phyloP scores from a whole-genome alignment of 2,113 vertebrate genomes.

The Sprattus sprattus region DNA sequence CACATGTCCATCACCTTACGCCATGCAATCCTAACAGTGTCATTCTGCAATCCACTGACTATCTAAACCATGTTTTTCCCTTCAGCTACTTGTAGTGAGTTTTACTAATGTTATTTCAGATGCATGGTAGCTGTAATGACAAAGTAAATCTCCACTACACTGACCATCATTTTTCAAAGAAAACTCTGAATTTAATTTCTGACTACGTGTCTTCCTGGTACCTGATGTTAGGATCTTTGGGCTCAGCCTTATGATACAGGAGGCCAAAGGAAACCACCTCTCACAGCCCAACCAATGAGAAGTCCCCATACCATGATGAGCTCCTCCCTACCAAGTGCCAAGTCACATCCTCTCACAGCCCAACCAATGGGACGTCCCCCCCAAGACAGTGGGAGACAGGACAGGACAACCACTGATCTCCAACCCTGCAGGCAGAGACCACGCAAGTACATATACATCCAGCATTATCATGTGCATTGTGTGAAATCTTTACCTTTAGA shows the following conservation, averaged over 20 bases:
- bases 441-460: not conserved
- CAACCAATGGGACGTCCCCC: not conserved
- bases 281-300: not conserved
- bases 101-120: too few species aligned
- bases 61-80: too few species aligned
- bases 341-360: not conserved
- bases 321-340: not conserved
- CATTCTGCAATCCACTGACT: too few species aligned
- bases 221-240: not conserved
- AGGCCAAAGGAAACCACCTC: not conserved
- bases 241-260: not conserved
- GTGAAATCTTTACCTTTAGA: not conserved
- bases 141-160: too few species aligned
- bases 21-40: not conserved
- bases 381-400: not conserved
- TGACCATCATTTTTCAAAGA: too few species aligned
- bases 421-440: not conserved
- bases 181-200: too few species aligned
- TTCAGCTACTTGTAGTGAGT: too few species aligned
- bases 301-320: not conserved
- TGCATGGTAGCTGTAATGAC: too few species aligned
- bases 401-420: not conserved
- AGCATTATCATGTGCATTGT: not conserved
- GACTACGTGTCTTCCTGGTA: not conserved
- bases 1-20: not conserved